Evolutionary conservation across 2,113 vertebrate genomes (phyloP), one percentile per base, ranked within the genome.

Genomic region (Coptodon bakossiorum): DNA sequence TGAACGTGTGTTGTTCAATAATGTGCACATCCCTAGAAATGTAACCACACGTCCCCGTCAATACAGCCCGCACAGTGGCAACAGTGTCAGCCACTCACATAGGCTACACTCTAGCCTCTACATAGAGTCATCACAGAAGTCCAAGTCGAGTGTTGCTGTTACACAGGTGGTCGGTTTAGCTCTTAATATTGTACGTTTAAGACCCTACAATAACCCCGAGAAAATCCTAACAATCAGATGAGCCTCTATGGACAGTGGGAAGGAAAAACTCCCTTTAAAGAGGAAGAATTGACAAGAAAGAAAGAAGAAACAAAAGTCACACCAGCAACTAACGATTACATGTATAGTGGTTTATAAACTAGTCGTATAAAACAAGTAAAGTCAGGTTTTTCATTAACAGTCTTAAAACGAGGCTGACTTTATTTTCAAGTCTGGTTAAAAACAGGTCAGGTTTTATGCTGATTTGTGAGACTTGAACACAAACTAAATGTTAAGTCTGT

Each of bases 361-460:
- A 68, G 19, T 68, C 34, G 13, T 22, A 22, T 68, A 13, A 68
- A 68, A 38, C 36, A 8, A 22, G 19, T 68, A 38, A 40, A 68
- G 34, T 22, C 19, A 0, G 10, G 19, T 68, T 68, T 66, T 22
- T 38, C 19, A 38, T 40, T 22, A 68, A 40, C 1, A 2, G 34
- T 40, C 63, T 68, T 68, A 22, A 22, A 40, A 8, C 6, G 1
- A 38, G 17, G 2, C 63, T 14, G 34, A 22, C 63, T 68, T 68
- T 13, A 38, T 19, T 68, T 1, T 22, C 19, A 40, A 8, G 34
- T 36, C 31, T 0, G 59, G 59, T 63, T 63, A 11, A 63, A 63
- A 36, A 36, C 59, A 13, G 10, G 22, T 56, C 2, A 13, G 2
- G 6, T n/a, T 66, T 36, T 12, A 0, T 38, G 61, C 34, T 0